Conservation (phyloP, 2,888 invertebrate species). For the Hirtodrosophila confusa region DNA sequence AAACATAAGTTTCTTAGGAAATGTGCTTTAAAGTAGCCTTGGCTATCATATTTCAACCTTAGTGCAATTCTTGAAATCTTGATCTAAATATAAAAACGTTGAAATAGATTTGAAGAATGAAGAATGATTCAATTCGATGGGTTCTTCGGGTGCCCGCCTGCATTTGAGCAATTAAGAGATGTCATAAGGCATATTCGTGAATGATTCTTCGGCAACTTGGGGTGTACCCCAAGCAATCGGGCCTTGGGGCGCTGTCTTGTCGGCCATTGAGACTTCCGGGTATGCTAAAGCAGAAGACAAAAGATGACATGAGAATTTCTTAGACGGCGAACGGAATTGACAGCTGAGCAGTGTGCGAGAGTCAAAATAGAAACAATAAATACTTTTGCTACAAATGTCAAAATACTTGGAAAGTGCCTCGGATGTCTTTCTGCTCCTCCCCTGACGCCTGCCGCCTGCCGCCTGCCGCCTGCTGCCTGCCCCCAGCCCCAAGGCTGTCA, state of each 20-base stretch:
- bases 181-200: conserved; percentile 24
- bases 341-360: conserved; percentile 30
- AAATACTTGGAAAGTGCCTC: conserved; percentile 41
- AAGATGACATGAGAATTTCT: conserved; percentile 43
- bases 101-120: conserved; percentile 29
- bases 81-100: conserved; percentile 12
- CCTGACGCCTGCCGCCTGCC: background rate
- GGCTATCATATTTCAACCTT: conserved; percentile 19
- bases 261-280: conserved; percentile 60
- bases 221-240: background rate
- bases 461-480: background rate
- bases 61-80: conserved; percentile 20
- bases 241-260: conserved; percentile 1
- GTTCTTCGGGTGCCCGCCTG: conserved; percentile 2
- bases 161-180: conserved; percentile 32
- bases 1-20: too few species aligned
- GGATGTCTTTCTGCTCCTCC: background rate
- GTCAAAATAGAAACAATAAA: conserved; percentile 57
- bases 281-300: conserved; percentile 43
- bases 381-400: conserved; percentile 31
- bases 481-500: conserved; percentile 51
- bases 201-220: conserved; percentile 12
- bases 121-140: conserved; percentile 19
- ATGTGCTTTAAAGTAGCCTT: conserved; percentile 1
- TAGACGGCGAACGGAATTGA: conserved; percentile 29